phyloP scores from a whole-genome alignment of 2,888 invertebrate species.

The Nephrotoma appendiculata region DNA sequence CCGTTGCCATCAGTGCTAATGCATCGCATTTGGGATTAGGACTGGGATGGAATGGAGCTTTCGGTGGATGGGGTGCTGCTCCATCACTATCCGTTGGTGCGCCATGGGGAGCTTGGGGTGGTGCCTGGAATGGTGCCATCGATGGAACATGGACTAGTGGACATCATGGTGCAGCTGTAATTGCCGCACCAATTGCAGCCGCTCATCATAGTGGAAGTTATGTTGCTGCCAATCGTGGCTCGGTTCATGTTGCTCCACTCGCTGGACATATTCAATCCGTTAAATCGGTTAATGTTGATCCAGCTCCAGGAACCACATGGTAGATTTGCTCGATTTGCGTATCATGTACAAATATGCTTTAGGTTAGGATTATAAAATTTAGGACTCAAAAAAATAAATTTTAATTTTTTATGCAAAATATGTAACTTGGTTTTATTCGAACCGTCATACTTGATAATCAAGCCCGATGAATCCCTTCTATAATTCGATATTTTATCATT shows the following conservation, averaged over 20 bases:
- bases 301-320: neutral
- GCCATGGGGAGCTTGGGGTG: neutral
- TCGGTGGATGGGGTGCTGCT: neutral
- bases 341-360: neutral
- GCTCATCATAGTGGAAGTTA: neutral
- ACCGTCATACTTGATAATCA: too few species aligned
- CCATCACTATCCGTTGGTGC: neutral
- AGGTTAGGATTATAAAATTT: neutral
- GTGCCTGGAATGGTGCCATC: neutral
- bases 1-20: constrained; percentile 1
- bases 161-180: neutral
- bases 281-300: neutral
- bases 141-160: neutral
- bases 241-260: neutral
- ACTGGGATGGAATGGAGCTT: neutral
- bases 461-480: too few species aligned
- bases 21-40: neutral
- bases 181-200: neutral
- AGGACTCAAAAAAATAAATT: neutral
- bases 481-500: too few species aligned
- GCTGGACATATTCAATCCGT: neutral
- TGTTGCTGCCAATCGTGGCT: neutral
- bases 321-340: neutral
- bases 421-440: neutral
- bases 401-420: neutral